A percentile compares a stretch with the other conserved stretches of the same genome.
Evolutionary conservation across 2,888 invertebrate genomes (phyloP).

Genomic region (Caradrina clavipalpis): DNA sequence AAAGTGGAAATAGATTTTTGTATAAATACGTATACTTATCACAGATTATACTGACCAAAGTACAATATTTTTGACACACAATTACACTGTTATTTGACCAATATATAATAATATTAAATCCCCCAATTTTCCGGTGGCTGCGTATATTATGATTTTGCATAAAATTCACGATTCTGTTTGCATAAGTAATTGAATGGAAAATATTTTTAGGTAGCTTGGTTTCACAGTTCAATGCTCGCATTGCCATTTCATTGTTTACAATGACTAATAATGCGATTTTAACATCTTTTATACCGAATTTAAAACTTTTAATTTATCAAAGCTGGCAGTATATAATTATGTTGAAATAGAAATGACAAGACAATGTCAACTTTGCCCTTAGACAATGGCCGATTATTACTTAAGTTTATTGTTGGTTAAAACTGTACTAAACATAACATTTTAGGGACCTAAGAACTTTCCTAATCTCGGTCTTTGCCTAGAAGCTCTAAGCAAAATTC

Average conservation of each 20-base stretch:
- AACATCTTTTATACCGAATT: constrained; percentile 25
- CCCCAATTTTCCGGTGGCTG: constrained; percentile 63
- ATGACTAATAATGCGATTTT: constrained; percentile 37
- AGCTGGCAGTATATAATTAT: not conserved
- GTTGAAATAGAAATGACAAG: not conserved
- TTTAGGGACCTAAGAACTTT: constrained; percentile 37
- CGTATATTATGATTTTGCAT: constrained; percentile 64
- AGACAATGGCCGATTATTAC: constrained; percentile 12
- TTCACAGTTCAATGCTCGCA: constrained; percentile 50
- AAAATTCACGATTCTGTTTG: constrained; percentile 69
- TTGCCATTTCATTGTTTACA: constrained; percentile 47
- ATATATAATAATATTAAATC: constrained; percentile 60
- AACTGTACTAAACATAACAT: constrained; percentile 18
- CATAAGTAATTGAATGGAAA: constrained; percentile 70
- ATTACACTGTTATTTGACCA: constrained; percentile 52
- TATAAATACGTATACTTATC: not conserved
- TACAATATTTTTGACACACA: constrained; percentile 8
- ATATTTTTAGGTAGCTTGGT: constrained; percentile 56
- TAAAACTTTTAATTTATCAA: not conserved
- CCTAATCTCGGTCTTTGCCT: constrained; percentile 28
- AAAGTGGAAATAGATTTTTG: not conserved
- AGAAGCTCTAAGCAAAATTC: constrained; percentile 28
- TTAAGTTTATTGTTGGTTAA: constrained; percentile 16
- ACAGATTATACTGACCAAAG: constrained; percentile 3
- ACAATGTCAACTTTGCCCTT: not conserved